Percentiles rank a stretch among this genome's conserved stretches.
These are phyloP conservation scores for Platyura marginata DNA, from an alignment of 1,140 invertebrate genomes.

Conservation along the genomic window DNA sequence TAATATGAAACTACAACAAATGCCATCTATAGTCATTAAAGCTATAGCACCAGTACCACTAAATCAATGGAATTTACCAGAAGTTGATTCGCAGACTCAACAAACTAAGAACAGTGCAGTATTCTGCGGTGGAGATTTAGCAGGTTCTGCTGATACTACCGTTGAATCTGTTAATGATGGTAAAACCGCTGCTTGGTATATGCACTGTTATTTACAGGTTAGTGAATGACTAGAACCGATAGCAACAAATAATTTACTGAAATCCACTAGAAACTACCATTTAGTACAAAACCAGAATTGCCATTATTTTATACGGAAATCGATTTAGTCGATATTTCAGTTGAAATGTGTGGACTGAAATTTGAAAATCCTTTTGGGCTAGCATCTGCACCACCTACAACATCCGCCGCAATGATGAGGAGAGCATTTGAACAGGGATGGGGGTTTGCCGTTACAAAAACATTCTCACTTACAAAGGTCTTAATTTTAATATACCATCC, in stretches of 20 bases:
- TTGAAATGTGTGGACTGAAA: slow-evolving; percentile 80
- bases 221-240: not conserved
- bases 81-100: slow-evolving; percentile 61
- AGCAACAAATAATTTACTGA: not conserved
- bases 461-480: slow-evolving; percentile 86
- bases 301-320: slow-evolving; percentile 88
- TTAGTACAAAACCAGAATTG: slow-evolving; percentile 34
- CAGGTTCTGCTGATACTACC: slow-evolving; percentile 86
- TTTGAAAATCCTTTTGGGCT: slow-evolving; percentile 96
- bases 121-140: slow-evolving; percentile 88
- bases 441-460: slow-evolving; percentile 94
- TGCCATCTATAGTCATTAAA: slow-evolving; percentile 45
- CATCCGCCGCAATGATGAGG: slow-evolving; percentile 85
- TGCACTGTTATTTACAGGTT: slow-evolving; percentile 85
- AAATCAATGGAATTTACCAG: slow-evolving; percentile 56
- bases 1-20: not conserved
- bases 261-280: not conserved
- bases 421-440: slow-evolving; percentile 90
- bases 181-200: slow-evolving; percentile 90
- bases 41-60: slow-evolving; percentile 67
- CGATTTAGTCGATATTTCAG: slow-evolving; percentile 82
- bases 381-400: slow-evolving; percentile 92
- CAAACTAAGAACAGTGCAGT: slow-evolving; percentile 56
- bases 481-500: not conserved
- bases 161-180: slow-evolving; percentile 98